A percentile compares a stretch with the other conserved stretches of the same genome.
These are phyloP conservation scores for Pogona vitticeps DNA, from an alignment of 2,113 vertebrate genomes.

Conservation along the genomic window DNA sequence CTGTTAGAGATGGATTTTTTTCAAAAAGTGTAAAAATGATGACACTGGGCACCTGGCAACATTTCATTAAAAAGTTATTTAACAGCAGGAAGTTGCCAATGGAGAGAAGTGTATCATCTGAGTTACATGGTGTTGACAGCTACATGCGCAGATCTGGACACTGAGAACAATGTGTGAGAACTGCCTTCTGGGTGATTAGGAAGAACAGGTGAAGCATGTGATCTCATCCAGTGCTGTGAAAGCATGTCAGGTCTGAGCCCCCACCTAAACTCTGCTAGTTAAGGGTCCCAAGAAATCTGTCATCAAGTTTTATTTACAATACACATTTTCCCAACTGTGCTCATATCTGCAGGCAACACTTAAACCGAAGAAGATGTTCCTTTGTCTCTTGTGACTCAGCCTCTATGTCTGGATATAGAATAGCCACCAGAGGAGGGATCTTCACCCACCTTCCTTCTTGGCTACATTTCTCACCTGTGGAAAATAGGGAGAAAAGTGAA, in stretches of 20 bases:
- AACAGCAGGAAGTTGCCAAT: constrained; percentile 29
- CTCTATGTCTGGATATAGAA: not conserved
- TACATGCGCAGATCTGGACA: not conserved
- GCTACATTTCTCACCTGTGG: not conserved
- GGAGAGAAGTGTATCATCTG: constrained; percentile 21
- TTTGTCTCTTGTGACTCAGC: not conserved
- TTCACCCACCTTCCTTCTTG: not conserved
- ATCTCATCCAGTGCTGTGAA: not conserved
- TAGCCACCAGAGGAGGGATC: not conserved
- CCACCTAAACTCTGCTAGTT: not conserved
- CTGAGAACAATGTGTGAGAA: not conserved
- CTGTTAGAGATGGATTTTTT: not conserved
- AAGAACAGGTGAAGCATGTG: not conserved
- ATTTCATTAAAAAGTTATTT: constrained; percentile 40
- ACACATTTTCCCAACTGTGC: not conserved
- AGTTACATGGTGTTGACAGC: constrained; percentile 37
- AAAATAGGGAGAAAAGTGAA: not conserved
- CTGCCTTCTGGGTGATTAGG: not conserved
- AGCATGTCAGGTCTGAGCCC: too few relatives aligned
- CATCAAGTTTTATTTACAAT: not conserved
- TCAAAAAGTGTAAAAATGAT: constrained; percentile 16
- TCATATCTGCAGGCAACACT: not conserved
- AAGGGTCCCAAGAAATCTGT: not conserved
- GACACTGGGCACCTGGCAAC: constrained; percentile 1
- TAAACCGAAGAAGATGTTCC: not conserved